Base-by-base conservation (phyloP, 92 coral and sea anemone genomes). In the Epizoanthus fatuus region DNA sequence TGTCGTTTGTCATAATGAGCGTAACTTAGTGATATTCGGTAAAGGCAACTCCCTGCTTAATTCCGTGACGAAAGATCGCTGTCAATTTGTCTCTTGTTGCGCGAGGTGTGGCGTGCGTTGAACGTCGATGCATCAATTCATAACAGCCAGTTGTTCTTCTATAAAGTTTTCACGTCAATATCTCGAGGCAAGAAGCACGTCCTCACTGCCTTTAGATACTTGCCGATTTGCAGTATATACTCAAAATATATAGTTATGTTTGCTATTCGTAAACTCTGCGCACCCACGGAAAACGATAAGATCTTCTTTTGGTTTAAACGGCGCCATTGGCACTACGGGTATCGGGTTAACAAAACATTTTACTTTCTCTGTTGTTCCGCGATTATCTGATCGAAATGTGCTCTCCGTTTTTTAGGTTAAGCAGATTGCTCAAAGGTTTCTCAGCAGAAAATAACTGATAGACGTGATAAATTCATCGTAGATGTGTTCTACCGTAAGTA, bases 221-320 rank as follows among this genome's bases (percentile, higher is more conserved):
- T 35, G 32, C 63, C 39, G 47, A 10, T 56, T 57, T 75, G 55
- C 2, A 17, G 2, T 39, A 70, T 15, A 35, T 70, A 17, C 16
- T 15, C 20, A 54, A n/a, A 40, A n/a, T 9, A 7, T 16, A 5
- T 13, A 42, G 5, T 6, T 19, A 16, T n/a, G 44, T 38, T 40
- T 69, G 6, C 25, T 40, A 15, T 56, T 37, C 13, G 53, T 8
- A 2, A 49, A 29, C 10, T 42, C 3, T 62, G 38, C 38, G 69
- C 42, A 42, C 58, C 82, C 20, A 38, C 58, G 16, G 15, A 40
- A 64, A 77, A 77, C 59, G 57, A 25, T 56, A 54, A 37, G 29
- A 60, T 77, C 70, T 12, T 10, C 49, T 20, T 60, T 72, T 9
- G 17, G 17, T 2, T 1, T 40, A 29, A 9, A 4, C 2, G 10